A percentile compares a stretch with the other conserved stretches of the same genome.
Evolutionary conservation across 2,113 vertebrate species (phyloP).

Genomic region (Gadus chalcogrammus): DNA sequence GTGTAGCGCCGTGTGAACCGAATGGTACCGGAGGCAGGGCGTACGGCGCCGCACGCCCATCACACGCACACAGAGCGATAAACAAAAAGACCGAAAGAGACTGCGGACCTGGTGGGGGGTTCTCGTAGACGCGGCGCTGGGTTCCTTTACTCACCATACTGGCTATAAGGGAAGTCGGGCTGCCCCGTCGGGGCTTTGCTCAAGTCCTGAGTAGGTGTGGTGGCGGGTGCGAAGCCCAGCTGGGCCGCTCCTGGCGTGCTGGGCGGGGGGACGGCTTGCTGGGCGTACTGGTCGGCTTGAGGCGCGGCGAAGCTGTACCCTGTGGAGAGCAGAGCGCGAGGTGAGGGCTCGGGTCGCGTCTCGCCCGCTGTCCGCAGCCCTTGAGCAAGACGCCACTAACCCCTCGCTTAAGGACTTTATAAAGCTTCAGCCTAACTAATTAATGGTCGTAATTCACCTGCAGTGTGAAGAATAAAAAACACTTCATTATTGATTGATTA

Average conservation of each 20-base stretch:
- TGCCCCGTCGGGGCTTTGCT: constrained; percentile 94
- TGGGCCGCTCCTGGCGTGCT: constrained; percentile 89
- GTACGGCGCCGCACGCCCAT: constrained; percentile 9
- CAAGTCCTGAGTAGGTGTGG: constrained; percentile 96
- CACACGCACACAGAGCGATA: neutral
- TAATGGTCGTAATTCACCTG: no score
- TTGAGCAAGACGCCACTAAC: no score
- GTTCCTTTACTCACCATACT: constrained; percentile 88
- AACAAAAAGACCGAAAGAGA: constrained; percentile 36
- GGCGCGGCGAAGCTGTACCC: constrained; percentile 94
- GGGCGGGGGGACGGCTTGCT: constrained; percentile 89
- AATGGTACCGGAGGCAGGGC: constrained; percentile 47
- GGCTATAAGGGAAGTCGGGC: constrained; percentile 94
- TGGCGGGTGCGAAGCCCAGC: constrained; percentile 91
- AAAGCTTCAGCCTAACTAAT: no score
- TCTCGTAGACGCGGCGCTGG: constrained; percentile 16
- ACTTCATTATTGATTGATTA: no score
- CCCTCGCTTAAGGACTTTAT: no score
- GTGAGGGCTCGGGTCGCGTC: no score
- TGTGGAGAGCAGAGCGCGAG: constrained; percentile 39
- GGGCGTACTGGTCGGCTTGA: constrained; percentile 93
- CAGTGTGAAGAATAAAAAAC: no score
- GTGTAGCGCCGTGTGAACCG: constrained; percentile 61
- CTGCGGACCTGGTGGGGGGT: constrained; percentile 13
- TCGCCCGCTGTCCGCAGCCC: no score